Evolutionary conservation across 1,140 invertebrate genomes (phyloP).

Genomic region (Cardiocondyla obscurior): DNA sequence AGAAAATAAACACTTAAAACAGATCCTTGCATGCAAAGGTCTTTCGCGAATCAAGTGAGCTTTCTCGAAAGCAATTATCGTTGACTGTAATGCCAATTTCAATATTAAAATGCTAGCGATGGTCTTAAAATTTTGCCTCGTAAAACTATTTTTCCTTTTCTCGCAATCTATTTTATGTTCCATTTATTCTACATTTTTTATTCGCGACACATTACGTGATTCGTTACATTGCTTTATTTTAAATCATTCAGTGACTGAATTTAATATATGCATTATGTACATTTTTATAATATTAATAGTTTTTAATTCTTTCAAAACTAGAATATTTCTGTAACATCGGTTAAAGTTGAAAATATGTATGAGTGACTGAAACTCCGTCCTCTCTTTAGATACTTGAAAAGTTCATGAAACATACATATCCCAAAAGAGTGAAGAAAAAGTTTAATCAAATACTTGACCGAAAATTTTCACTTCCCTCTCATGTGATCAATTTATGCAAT

Average conservation of each 20-base stretch:
- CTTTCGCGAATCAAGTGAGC: neutral
- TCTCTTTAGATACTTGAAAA: constrained; percentile 1
- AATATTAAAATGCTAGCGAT: constrained; percentile 8
- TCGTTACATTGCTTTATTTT: constrained; percentile 18
- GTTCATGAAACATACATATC: neutral
- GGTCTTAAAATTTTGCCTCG: neutral
- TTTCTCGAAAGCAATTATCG: constrained; percentile 24
- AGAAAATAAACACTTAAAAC: constrained; percentile 4
- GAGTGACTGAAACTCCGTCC: neutral
- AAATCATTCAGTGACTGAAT: neutral
- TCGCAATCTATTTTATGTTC: neutral
- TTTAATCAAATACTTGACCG: neutral
- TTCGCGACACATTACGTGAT: neutral
- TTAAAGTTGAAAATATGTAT: neutral
- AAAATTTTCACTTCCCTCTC: neutral
- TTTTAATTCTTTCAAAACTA: neutral
- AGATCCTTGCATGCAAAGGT: neutral
- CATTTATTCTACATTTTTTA: neutral
- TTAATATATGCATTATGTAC: neutral
- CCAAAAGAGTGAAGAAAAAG: neutral
- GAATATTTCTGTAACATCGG: constrained; percentile 2
- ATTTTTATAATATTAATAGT: neutral
- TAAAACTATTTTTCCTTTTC: neutral
- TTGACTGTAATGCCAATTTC: constrained; percentile 2
- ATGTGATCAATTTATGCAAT: neutral